Conservation (phyloP, 2,888 invertebrate species). For the Doris montereyensis region DNA sequence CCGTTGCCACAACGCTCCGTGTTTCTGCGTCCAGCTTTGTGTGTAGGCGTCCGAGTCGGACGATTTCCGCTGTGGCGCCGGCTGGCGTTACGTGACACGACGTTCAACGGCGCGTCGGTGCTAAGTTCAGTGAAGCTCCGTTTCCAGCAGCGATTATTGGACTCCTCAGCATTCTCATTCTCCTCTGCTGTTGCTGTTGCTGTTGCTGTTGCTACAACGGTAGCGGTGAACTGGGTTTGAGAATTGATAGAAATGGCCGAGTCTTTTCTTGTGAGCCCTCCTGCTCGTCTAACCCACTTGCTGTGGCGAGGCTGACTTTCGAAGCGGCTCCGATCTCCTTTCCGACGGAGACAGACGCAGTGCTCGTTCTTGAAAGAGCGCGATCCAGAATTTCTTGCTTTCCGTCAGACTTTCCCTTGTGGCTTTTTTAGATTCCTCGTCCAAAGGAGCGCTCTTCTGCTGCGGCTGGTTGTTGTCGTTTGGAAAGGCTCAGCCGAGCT, state of each 20-base stretch:
- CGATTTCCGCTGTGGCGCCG: too few relatives aligned
- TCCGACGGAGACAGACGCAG: not conserved
- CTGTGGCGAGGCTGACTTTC: too few relatives aligned
- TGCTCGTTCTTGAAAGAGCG: not conserved
- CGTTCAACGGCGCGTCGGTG: too few relatives aligned
- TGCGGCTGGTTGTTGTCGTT: not conserved
- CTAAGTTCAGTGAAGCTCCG: too few relatives aligned
- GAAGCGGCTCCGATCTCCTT: too few relatives aligned
- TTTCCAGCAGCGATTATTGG: too few relatives aligned
- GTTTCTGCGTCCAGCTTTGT: not conserved
- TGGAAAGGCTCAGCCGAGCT: slow-evolving; percentile 38
- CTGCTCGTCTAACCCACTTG: too few relatives aligned
- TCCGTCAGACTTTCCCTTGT: slow-evolving; percentile 29
- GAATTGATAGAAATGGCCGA: too few relatives aligned
- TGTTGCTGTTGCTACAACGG: not conserved
- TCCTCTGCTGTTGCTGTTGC: not conserved
- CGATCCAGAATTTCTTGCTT: slow-evolving; percentile 30
- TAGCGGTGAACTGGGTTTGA: too few relatives aligned
- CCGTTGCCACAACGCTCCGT: not conserved
- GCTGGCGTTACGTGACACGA: too few relatives aligned
- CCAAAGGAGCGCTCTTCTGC: not conserved
- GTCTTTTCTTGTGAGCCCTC: too few relatives aligned
- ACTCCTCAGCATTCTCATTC: not conserved
- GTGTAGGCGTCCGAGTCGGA: not conserved
- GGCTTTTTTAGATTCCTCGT: not conserved